These are phyloP conservation scores for Hydroisotoma schaefferi DNA, from an alignment of 2,888 invertebrate species.

Conservation along the genomic window DNA sequence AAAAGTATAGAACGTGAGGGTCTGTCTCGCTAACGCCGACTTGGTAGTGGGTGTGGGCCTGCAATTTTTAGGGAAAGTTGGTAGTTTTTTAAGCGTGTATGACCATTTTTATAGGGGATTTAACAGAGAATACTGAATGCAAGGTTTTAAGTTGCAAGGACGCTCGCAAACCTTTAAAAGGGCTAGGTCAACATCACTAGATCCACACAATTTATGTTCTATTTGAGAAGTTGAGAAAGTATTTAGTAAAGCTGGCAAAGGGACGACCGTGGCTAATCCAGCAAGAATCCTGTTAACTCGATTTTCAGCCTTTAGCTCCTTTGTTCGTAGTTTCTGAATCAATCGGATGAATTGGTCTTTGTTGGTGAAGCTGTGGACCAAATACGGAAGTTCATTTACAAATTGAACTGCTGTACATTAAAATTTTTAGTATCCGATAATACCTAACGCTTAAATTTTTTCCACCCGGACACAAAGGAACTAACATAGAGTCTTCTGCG, in stretches of 20 bases:
- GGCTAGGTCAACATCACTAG: background rate
- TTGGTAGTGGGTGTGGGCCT: constrained; percentile 34
- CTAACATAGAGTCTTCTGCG: constrained; percentile 11
- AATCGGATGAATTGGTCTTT: constrained; percentile 24
- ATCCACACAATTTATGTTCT: background rate
- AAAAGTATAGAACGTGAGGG: constrained; percentile 29
- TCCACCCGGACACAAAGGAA: constrained; percentile 23
- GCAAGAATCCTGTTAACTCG: constrained; percentile 23
- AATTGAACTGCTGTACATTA: background rate
- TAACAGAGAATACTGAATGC: too few relatives aligned
- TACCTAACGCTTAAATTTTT: constrained; percentile 17
- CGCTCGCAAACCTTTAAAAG: background rate
- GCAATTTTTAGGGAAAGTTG: too few relatives aligned
- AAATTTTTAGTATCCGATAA: background rate
- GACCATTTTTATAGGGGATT: too few relatives aligned
- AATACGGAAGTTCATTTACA: background rate
- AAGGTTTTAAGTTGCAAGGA: too few relatives aligned
- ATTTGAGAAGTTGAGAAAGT: background rate
- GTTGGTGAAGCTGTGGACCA: constrained; percentile 15
- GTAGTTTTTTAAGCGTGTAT: too few relatives aligned
- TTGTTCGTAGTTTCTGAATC: constrained; percentile 19
- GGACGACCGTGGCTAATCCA: constrained; percentile 25
- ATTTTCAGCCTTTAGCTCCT: constrained; percentile 20
- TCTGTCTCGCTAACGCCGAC: constrained; percentile 30
- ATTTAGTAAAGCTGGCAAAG: constrained; percentile 19